A percentile compares a stretch with the other conserved stretches of the same genome.
phyloP scores from a whole-genome alignment of 2,888 invertebrate species.

The Lochmaea crataegi region DNA sequence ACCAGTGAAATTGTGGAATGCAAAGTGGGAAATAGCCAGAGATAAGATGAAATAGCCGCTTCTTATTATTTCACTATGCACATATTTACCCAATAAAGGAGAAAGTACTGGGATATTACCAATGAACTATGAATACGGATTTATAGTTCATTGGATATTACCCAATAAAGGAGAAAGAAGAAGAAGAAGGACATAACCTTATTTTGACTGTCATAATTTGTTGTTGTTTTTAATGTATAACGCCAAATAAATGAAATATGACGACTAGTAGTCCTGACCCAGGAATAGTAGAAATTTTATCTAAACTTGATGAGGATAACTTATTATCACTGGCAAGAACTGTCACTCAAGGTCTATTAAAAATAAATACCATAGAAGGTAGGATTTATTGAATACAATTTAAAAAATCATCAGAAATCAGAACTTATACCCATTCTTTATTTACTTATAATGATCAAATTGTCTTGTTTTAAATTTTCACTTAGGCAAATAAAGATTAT shows the following conservation, averaged over 20 bases:
- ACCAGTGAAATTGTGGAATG: no score
- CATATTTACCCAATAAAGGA: no score
- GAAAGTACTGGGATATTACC: no score
- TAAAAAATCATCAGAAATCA: background rate
- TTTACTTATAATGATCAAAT: background rate
- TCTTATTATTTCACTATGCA: no score
- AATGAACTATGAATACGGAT: no score
- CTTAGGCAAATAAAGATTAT: background rate
- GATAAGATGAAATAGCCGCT: no score
- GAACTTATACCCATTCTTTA: background rate
- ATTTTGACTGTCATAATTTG: background rate
- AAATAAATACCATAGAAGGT: slow-evolving; percentile 56
- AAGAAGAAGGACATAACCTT: slow-evolving; percentile 3
- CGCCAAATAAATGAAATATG: background rate
- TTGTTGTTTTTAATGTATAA: background rate
- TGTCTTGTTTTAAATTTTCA: background rate
- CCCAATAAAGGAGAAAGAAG: no score
- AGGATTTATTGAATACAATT: background rate
- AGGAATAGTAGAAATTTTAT: slow-evolving; percentile 44
- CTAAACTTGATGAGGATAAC: slow-evolving; percentile 54
- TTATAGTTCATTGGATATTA: no score
- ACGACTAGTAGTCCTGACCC: slow-evolving; percentile 4
- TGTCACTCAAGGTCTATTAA: slow-evolving; percentile 60
- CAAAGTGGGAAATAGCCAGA: no score
- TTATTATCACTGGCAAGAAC: slow-evolving; percentile 55